phyloP scores from a whole-genome alignment of 2,888 invertebrate genomes.

The Torymus aiolomorphi region DNA sequence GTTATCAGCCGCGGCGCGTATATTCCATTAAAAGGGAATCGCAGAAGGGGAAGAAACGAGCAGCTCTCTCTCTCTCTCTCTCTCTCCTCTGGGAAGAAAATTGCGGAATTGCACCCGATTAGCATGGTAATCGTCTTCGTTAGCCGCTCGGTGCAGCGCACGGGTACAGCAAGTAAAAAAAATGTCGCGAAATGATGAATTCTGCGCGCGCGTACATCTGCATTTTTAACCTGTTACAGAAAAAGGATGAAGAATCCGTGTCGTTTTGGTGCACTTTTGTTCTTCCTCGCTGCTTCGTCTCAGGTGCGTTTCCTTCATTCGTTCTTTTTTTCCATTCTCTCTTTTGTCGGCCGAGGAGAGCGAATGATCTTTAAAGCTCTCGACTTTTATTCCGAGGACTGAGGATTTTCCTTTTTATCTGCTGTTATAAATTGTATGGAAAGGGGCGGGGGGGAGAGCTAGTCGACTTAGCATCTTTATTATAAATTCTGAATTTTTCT shows the following conservation, averaged over 20 bases:
- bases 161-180: neutral
- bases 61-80: neutral
- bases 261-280: too few relatives aligned
- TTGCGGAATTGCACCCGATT: conserved; percentile 54
- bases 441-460: neutral
- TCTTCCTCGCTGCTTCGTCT: too few relatives aligned
- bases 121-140: conserved; percentile 54
- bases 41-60: neutral
- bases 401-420: conserved; percentile 7
- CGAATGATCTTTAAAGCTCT: conserved; percentile 32
- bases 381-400: neutral
- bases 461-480: neutral
- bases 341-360: neutral
- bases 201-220: neutral
- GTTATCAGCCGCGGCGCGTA: neutral
- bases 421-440: conserved; percentile 1
- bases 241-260: neutral
- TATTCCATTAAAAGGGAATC: conserved; percentile 31
- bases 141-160: conserved; percentile 23
- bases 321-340: neutral
- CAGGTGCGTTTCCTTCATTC: too few relatives aligned
- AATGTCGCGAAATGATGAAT: too few relatives aligned
- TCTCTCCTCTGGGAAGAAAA: conserved; percentile 40
- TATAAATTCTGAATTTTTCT: conserved; percentile 14
- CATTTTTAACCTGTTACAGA: conserved; percentile 12